phyloP scores from a whole-genome alignment of 2,113 vertebrate genomes.

The Oreochromis tanganicae region DNA sequence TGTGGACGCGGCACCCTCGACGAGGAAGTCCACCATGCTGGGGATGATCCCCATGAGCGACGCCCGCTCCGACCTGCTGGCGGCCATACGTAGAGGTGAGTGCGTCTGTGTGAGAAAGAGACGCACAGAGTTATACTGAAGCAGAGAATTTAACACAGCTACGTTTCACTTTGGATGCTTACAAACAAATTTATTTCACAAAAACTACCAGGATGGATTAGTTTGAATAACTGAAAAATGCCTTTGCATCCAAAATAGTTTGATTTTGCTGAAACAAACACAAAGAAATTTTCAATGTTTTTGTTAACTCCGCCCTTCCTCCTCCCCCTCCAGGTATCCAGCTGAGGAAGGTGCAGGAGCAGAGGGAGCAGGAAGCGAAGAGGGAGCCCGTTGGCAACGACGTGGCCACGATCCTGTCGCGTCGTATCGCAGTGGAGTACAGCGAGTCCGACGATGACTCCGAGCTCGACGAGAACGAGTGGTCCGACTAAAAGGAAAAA shows the following conservation, averaged over 20 bases:
- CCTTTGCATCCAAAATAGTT: not conserved
- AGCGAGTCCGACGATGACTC: conserved; percentile 94
- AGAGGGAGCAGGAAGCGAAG: conserved; percentile 89
- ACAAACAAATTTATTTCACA: not conserved
- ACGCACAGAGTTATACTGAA: not conserved
- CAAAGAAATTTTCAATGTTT: not conserved
- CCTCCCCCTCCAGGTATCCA: conserved; percentile 78
- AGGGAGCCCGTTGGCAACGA: conserved; percentile 89
- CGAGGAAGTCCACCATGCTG: conserved; percentile 78
- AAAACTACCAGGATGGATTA: not conserved
- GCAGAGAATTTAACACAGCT: not conserved
- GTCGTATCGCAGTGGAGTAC: conserved; percentile 91
- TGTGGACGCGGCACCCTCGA: conserved; percentile 26
- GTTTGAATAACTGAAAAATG: not conserved
- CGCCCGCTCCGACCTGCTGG: conserved; percentile 87
- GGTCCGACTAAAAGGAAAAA: conserved; percentile 79
- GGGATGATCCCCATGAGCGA: conserved; percentile 87
- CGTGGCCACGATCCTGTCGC: conserved; percentile 88
- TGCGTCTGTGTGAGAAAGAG: not conserved
- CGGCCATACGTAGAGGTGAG: conserved; percentile 87
- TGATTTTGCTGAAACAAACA: not conserved
- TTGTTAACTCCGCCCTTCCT: not conserved
- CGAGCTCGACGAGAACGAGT: conserved; percentile 89
- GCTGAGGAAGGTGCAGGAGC: conserved; percentile 92
- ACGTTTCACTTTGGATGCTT: not conserved